These are phyloP conservation scores for Neolamprologus devosi DNA, from an alignment of 2,113 vertebrate species.

Conservation along the genomic window DNA sequence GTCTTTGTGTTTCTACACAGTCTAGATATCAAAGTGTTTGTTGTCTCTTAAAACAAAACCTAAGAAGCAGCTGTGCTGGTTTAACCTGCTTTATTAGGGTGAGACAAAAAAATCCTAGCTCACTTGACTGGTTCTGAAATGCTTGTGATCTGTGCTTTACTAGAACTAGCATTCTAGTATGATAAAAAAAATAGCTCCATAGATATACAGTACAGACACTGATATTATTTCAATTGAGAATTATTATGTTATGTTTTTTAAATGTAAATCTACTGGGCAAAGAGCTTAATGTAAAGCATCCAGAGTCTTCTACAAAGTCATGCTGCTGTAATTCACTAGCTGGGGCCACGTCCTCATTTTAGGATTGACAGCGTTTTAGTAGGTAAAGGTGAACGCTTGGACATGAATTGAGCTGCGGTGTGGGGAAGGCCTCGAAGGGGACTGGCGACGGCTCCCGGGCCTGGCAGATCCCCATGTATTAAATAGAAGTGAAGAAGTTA, in stretches of 20 bases:
- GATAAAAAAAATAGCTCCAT: neutral
- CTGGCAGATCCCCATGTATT: neutral
- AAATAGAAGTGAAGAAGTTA: neutral
- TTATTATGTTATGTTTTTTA: neutral
- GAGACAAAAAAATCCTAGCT: rapidly evolving
- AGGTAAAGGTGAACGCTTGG: neutral
- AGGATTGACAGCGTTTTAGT: neutral
- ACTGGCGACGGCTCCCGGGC: rapidly evolving
- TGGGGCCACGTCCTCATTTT: rapidly evolving
- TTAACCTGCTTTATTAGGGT: neutral
- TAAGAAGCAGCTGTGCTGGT: neutral
- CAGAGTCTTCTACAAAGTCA: neutral
- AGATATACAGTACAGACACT: neutral
- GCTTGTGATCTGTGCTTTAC: neutral
- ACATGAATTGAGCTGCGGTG: neutral
- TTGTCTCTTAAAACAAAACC: neutral
- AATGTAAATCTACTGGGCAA: rapidly evolving
- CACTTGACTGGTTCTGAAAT: neutral
- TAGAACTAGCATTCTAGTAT: neutral
- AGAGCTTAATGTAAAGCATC: neutral
- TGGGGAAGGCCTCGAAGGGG: neutral
- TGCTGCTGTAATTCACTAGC: neutral
- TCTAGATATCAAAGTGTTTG: neutral
- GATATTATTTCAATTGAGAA: neutral
- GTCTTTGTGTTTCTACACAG: neutral